These are phyloP conservation scores for Sitophilus oryzae DNA, from an alignment of 1,140 invertebrate genomes.

Conservation along the genomic window DNA sequence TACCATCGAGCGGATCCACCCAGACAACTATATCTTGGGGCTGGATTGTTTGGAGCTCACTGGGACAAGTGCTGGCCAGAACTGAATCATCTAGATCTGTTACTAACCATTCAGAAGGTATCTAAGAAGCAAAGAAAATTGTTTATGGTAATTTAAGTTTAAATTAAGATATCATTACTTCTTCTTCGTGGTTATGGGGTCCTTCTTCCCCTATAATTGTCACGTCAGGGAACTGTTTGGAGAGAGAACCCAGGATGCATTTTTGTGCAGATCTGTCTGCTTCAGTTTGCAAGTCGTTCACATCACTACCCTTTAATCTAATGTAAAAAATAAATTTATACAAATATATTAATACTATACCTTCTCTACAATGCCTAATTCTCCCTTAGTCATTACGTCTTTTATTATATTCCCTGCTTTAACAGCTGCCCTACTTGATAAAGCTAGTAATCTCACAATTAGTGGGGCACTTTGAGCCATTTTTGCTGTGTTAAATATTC, in stretches of 20 bases:
- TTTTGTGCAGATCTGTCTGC: slow-evolving; percentile 91
- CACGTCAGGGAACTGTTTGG: slow-evolving; percentile 75
- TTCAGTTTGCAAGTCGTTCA: slow-evolving; percentile 93
- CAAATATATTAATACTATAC: no score
- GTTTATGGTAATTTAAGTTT: slow-evolving; percentile 2
- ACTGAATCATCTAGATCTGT: slow-evolving; percentile 65
- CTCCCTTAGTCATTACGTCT: slow-evolving; percentile 81
- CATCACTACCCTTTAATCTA: slow-evolving; percentile 20
- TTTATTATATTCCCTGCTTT: slow-evolving; percentile 84
- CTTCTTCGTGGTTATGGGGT: slow-evolving; percentile 46
- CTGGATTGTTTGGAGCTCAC: slow-evolving; percentile 56
- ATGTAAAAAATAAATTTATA: slow-evolving; percentile 39
- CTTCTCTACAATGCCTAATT: slow-evolving; percentile 88
- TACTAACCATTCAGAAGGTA: slow-evolving; percentile 67
- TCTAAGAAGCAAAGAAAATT: slow-evolving; percentile 43
- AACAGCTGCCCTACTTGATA: slow-evolving; percentile 71
- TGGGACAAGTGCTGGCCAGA: slow-evolving; percentile 62
- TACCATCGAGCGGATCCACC: slow-evolving; percentile 99
- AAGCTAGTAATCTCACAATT: slow-evolving; percentile 61
- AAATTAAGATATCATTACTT: slow-evolving; percentile 41
- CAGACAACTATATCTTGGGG: slow-evolving; percentile 82
- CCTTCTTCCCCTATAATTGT: slow-evolving; percentile 94
- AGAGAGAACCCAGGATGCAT: slow-evolving; percentile 84
- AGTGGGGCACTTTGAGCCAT: slow-evolving; percentile 58
- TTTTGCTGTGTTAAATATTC: background rate